Percentiles rank a stretch among this genome's conserved stretches.
Evolutionary conservation across 2,797 vertebrate species (phyloP).

Genomic region (Sternarchorhynchus goeldii): DNA sequence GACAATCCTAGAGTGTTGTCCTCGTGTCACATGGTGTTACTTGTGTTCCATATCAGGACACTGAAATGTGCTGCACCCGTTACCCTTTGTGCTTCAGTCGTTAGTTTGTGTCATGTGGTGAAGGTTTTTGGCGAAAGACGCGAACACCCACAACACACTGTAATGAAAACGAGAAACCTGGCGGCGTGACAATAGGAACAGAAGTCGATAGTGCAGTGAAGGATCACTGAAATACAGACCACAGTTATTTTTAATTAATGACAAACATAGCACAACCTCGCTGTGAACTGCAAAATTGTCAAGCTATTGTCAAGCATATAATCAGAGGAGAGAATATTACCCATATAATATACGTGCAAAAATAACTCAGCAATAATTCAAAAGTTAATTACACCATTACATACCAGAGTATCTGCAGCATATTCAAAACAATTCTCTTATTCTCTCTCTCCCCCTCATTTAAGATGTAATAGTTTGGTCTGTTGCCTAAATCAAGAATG

Average conservation of each 20-base stretch:
- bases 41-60: background rate
- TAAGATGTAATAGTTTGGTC: constrained; percentile 64
- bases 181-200: background rate
- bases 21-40: background rate
- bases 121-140: background rate
- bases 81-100: background rate
- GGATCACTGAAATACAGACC: background rate
- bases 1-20: background rate
- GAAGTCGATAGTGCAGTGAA: too few relatives aligned
- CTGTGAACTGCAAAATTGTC: constrained; percentile 19
- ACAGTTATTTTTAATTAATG: background rate
- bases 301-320: constrained; percentile 24
- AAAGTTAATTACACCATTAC: constrained; percentile 57
- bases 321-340: constrained; percentile 39
- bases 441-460: constrained; percentile 49
- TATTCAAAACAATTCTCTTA: constrained; percentile 60
- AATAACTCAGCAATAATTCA: constrained; percentile 28
- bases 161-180: background rate
- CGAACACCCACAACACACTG: background rate
- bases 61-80: background rate
- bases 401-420: constrained; percentile 56
- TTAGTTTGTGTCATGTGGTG: background rate
- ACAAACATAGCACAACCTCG: constrained; percentile 6
- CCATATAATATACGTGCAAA: constrained; percentile 26
- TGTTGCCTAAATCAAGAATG: constrained; percentile 53